phyloP scores from a whole-genome alignment of 2,113 vertebrate genomes.

The Microcebus jonahi region DNA sequence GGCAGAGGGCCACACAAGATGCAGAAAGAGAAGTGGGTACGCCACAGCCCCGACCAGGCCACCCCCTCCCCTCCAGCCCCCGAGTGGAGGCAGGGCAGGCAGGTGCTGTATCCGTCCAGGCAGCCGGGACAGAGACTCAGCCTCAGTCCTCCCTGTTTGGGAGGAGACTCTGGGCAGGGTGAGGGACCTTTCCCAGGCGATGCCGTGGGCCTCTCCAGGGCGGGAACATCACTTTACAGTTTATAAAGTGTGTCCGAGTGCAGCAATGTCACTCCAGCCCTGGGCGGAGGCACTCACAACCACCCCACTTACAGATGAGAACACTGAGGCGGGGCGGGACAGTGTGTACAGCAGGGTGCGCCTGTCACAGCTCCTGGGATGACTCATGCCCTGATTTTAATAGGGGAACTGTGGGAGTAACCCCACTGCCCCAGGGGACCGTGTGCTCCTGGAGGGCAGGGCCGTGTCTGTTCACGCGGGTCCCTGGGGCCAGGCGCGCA shows the following conservation, averaged over 20 bases:
- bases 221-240: background rate
- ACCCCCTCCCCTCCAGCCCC: background rate
- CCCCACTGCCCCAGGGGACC: background rate
- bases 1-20: background rate
- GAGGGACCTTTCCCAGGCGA: background rate
- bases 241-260: background rate
- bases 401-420: accelerated
- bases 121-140: background rate
- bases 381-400: background rate
- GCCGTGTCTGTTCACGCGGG: background rate
- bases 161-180: background rate
- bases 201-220: background rate
- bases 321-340: background rate
- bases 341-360: accelerated
- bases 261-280: accelerated
- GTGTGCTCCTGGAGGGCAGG: background rate
- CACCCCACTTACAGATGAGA: background rate
- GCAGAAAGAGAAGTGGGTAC: background rate
- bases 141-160: background rate
- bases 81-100: background rate
- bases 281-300: background rate
- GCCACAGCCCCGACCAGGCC: background rate
- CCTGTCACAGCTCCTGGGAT: background rate
- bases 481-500: background rate
- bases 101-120: background rate